These are phyloP conservation scores for Meloidogyne hapla DNA, from an alignment of 1,140 invertebrate genomes.

Conservation along the genomic window DNA sequence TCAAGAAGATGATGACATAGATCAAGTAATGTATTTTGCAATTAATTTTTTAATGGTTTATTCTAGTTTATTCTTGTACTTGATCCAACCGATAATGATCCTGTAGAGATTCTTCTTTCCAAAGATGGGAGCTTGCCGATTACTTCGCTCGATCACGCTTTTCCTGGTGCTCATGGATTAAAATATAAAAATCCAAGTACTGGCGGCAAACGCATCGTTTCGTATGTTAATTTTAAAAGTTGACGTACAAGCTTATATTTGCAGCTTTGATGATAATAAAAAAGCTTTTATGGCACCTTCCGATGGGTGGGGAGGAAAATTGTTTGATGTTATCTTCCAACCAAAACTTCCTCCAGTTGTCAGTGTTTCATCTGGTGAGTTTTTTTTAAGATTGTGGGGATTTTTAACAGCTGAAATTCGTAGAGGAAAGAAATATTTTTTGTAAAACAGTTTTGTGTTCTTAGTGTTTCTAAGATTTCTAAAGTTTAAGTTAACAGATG, in stretches of 20 bases:
- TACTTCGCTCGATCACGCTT: slow-evolving; percentile 84
- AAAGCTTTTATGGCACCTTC: slow-evolving; percentile 50
- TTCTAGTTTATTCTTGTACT: slow-evolving; percentile 45
- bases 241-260: not conserved
- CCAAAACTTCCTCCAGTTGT: not conserved
- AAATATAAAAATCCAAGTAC: slow-evolving; percentile 86
- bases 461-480: too few relatives aligned
- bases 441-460: too few relatives aligned
- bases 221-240: slow-evolving; percentile 69
- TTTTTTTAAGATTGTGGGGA: not conserved
- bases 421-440: not conserved
- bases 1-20: too few relatives aligned
- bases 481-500: too few relatives aligned
- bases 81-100: slow-evolving; percentile 80
- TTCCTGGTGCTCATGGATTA: slow-evolving; percentile 86
- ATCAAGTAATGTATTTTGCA: too few relatives aligned
- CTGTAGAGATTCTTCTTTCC: slow-evolving; percentile 86
- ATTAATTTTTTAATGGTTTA: not conserved
- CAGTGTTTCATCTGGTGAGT: not conserved
- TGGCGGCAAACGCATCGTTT: slow-evolving; percentile 79
- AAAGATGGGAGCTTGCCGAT: slow-evolving; percentile 70
- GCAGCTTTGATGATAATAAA: slow-evolving; percentile 55
- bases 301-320: slow-evolving; percentile 56
- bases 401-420: not conserved
- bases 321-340: slow-evolving; percentile 50